Evolutionary conservation across 2,113 vertebrate species (phyloP), one percentile per base, ranked within the genome.

Genomic region (Orthonyx spaldingii): DNA sequence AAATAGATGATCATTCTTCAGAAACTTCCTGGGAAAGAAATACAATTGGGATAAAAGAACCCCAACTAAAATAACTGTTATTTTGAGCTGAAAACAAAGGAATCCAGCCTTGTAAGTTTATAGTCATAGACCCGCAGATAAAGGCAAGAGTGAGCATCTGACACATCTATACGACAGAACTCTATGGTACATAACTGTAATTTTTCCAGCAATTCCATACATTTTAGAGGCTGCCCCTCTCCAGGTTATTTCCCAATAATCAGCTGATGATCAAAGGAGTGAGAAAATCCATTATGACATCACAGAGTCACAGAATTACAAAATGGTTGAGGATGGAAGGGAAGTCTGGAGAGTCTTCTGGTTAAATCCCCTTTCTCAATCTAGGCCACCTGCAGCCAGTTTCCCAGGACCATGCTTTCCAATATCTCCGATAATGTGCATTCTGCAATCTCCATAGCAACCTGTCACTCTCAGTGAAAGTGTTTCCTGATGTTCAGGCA

Each of bases 301-400:
- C 74, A 60, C 5, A 68, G 24, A 66, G 23, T 39, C 28, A 30
- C 24, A 27, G 57, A 63, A 71, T 39, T 20, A 49, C 20, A 49
- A 39, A 55, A 55, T 41, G 5, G 7, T 26, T 68, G 24, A 68
- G 16, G 55, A 56, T 61, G 42, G 16, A 66, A 20, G 10, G 37
- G 7, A 50, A 27, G 6, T 57, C 28, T 74, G 42, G 24, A 68
- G 23, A 75, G 11, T 28, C 11, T 63, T 64, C 7, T 13, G 9
- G 19, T n/a, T 19, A n/a, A 80, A 26, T 1, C 0, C 27, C 6
- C 3, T 47, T 53, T n/a, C n/a, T 76, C 52, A 70, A 0, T 30
- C 39, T 64, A 23, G 46, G 15, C 8, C 57, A 53, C 33, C 8
- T 55, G 55, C 8, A 60, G 4, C 19, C n/a, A 26, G 39, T 66